phyloP scores from a whole-genome alignment of 2,113 vertebrate genomes.

The Etheostoma cragini region DNA sequence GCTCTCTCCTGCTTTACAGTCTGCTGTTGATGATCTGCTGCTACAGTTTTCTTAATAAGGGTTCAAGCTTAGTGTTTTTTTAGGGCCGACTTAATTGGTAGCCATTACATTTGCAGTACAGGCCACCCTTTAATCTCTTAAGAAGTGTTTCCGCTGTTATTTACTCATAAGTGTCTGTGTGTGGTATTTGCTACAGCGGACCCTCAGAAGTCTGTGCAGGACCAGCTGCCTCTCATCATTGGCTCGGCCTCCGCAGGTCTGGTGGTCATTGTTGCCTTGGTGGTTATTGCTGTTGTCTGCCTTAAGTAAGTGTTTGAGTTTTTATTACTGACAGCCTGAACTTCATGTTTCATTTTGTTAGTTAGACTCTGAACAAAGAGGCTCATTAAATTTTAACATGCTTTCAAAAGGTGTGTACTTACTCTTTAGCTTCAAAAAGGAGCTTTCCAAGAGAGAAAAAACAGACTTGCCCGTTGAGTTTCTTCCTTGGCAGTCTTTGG shows the following conservation, averaged over 20 bases:
- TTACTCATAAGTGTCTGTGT: conserved; percentile 40
- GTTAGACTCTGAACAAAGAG: conserved; percentile 59
- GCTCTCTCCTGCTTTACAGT: background rate
- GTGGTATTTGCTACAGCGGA: conserved; percentile 76
- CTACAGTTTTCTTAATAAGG: conserved; percentile 46
- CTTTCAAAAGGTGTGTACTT: conserved; percentile 42
- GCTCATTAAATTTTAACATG: conserved; percentile 67
- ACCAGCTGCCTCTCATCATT: conserved; percentile 95
- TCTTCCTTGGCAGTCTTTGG: background rate
- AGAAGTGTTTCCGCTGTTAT: conserved; percentile 25
- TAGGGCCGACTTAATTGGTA: conserved; percentile 48
- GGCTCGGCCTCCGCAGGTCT: conserved; percentile 93
- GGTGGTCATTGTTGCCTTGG: conserved; percentile 93
- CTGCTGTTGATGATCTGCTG: conserved; percentile 32
- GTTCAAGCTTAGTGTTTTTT: conserved; percentile 46
- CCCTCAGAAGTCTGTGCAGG: conserved; percentile 91
- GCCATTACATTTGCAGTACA: conserved; percentile 39
- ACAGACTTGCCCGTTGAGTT: background rate
- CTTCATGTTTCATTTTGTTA: conserved; percentile 61
- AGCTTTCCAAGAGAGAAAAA: background rate
- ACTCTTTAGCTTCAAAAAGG: conserved; percentile 37
- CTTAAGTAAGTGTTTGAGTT: conserved; percentile 89
- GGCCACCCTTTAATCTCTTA: conserved; percentile 32
- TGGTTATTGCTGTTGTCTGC: conserved; percentile 95
- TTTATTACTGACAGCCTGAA: conserved; percentile 46